Percentiles rank a stretch among this genome's conserved stretches.
Evolutionary conservation across 2,888 invertebrate genomes (phyloP).

Genomic region (Cerceris rybyensis): DNA sequence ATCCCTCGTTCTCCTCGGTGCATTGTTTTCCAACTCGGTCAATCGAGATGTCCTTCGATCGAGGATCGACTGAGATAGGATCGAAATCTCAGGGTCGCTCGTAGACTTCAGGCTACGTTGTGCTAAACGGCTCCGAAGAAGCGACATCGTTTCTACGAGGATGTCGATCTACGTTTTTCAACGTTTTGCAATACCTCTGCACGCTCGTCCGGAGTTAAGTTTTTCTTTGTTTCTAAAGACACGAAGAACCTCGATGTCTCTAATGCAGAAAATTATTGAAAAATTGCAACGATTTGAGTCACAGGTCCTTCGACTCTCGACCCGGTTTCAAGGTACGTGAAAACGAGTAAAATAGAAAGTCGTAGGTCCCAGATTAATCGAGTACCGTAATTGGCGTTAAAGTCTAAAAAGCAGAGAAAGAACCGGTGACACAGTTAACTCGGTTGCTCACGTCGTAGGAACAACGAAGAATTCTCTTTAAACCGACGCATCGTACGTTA

Average conservation of each 20-base stretch:
- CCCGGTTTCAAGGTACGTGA: too few relatives aligned
- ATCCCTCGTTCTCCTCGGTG: constrained; percentile 53
- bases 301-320: too few relatives aligned
- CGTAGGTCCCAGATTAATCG: too few relatives aligned
- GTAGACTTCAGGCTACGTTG: constrained; percentile 46
- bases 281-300: too few relatives aligned
- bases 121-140: constrained; percentile 41
- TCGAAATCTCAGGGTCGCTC: constrained; percentile 76
- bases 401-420: too few relatives aligned
- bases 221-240: background rate
- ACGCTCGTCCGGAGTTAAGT: background rate
- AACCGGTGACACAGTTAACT: background rate
- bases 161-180: constrained; percentile 1
- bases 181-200: constrained; percentile 15
- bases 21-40: constrained; percentile 78
- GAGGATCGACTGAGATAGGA: constrained; percentile 74
- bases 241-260: background rate
- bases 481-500: constrained; percentile 21
- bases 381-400: too few relatives aligned
- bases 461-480: constrained; percentile 14
- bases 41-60: constrained; percentile 79
- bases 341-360: too few relatives aligned
- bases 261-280: background rate
- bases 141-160: constrained; percentile 17
- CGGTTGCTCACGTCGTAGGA: background rate